Evolutionary conservation across 2,113 vertebrate genomes (phyloP).

Genomic region (Pycnonotus jocosus): DNA sequence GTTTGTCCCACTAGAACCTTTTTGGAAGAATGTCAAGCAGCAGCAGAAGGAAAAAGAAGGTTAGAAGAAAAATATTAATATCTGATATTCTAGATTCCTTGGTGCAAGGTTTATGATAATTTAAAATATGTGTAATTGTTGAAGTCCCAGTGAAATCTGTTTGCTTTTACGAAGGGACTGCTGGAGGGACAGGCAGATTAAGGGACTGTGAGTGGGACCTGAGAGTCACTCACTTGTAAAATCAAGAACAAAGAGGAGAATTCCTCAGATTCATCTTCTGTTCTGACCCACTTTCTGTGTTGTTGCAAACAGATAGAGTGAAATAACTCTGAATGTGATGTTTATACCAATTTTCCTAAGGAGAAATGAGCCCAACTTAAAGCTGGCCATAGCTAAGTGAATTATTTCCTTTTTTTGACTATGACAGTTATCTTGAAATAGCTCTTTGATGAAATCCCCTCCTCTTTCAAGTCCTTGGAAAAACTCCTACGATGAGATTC

Average conservation of each 20-base stretch:
- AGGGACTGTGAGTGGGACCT: not conserved
- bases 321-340: not conserved
- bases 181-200: not conserved
- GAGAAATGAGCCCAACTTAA: not conserved
- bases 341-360: not conserved
- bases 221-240: not conserved
- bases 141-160: not conserved
- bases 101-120: not conserved
- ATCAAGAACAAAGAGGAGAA: constrained; percentile 8
- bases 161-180: not conserved
- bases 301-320: not conserved
- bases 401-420: not conserved
- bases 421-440: constrained; percentile 26
- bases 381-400: not conserved
- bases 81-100: not conserved
- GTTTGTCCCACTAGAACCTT: not conserved
- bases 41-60: not conserved
- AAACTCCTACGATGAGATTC: constrained; percentile 30
- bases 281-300: constrained; percentile 1
- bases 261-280: not conserved
- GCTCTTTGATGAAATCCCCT: constrained; percentile 50
- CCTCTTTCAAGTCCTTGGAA: constrained; percentile 53
- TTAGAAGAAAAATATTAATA: not conserved
- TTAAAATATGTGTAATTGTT: not conserved
- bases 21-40: not conserved